Conservation (phyloP, 1,140 invertebrate species). For the Armadillidium nasatum region DNA sequence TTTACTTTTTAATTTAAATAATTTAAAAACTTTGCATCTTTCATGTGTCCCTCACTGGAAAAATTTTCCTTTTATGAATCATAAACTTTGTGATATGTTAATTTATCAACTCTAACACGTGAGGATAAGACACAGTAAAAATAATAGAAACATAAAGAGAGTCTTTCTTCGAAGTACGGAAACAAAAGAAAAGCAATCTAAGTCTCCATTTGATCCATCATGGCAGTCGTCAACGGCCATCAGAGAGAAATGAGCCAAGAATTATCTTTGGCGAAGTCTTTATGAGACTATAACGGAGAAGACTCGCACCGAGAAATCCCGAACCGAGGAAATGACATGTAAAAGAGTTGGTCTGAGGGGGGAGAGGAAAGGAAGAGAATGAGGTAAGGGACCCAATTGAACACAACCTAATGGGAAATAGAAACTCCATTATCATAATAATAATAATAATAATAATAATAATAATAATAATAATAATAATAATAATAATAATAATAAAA, state of each 20-base stretch:
- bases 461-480: no score
- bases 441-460: no score
- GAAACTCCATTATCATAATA: no score
- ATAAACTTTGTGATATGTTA: no score
- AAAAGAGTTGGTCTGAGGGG: background rate
- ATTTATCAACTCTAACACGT: no score
- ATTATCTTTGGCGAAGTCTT: slow-evolving; percentile 4
- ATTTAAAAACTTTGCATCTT: no score
- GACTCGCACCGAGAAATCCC: background rate
- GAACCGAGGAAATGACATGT: background rate
- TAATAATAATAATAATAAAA: no score
- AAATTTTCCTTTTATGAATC: no score
- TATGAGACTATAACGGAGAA: background rate
- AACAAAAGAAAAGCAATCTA: background rate
- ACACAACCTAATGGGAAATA: no score
- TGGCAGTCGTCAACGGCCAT: background rate
- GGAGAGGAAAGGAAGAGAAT: background rate
- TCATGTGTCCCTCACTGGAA: no score
- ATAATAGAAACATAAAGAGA: slow-evolving; percentile 6
- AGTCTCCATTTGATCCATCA: background rate
- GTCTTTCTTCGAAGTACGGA: background rate
- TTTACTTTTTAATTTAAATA: no score
- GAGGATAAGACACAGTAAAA: background rate
- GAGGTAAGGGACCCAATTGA: background rate
- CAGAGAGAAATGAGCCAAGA: slow-evolving; percentile 8